Evolutionary conservation across 2,113 vertebrate species (phyloP).

Genomic region (Seriola aureovittata): DNA sequence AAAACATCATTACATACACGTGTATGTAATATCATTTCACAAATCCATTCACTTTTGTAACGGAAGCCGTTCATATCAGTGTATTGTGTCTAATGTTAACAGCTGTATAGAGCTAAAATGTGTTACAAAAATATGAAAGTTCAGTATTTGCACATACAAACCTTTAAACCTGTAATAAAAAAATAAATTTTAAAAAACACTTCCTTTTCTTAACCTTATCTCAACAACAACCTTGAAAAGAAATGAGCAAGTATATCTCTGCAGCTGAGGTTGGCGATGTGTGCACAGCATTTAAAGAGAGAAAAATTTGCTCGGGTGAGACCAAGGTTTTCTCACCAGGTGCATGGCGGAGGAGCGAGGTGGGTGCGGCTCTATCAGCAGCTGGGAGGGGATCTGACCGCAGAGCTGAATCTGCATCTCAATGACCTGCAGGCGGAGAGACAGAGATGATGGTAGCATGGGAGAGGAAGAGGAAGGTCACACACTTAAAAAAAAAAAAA

Average conservation of each 20-base stretch:
- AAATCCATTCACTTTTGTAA: neutral
- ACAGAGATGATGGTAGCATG: neutral
- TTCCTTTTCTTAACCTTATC: neutral
- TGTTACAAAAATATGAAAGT: no score
- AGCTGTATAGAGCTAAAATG: neutral
- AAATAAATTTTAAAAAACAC: neutral
- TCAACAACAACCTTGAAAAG: neutral
- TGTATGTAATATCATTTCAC: conserved; percentile 31
- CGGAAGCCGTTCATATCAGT: neutral
- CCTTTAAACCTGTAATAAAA: neutral
- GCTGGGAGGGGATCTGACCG: conserved; percentile 98
- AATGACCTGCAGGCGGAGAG: conserved; percentile 86
- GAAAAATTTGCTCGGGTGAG: neutral
- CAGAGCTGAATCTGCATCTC: conserved; percentile 96
- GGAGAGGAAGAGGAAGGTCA: neutral
- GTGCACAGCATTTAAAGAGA: neutral
- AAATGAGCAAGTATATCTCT: neutral
- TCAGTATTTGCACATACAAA: neutral
- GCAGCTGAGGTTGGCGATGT: neutral
- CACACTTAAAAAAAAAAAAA: neutral
- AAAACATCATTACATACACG: conserved; percentile 44
- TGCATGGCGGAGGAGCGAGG: conserved; percentile 99
- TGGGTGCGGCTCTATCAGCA: conserved; percentile 99
- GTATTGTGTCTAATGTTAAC: neutral
- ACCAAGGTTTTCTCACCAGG: conserved; percentile 89